Percentiles rank a stretch among this genome's conserved stretches.
phyloP scores from a whole-genome alignment of 2,113 vertebrate species.

The Marcusenius ussheri region DNA sequence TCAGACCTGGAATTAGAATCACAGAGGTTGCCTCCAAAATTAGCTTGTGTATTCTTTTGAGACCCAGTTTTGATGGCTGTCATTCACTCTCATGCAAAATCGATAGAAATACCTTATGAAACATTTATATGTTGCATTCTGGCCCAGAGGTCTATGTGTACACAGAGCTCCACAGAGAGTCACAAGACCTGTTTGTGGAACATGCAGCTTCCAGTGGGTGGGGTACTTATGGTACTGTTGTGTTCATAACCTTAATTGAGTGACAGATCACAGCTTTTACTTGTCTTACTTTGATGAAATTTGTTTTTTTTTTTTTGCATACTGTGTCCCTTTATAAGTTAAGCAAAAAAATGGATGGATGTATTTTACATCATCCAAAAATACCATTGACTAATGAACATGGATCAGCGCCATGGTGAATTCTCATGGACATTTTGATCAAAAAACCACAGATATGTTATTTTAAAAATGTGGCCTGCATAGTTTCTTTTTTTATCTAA shows the following conservation, averaged over 20 bases:
- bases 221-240: background rate
- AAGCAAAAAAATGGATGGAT: background rate
- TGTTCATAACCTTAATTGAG: no score
- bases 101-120: constrained; percentile 28
- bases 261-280: background rate
- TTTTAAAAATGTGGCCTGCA: no score
- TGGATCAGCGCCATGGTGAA: no score
- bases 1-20: background rate
- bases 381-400: no score
- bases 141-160: constrained; percentile 18
- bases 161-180: background rate
- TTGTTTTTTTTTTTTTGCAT: background rate
- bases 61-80: constrained; percentile 9
- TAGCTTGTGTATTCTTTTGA: constrained; percentile 11
- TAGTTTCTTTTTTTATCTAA: no score
- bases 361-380: background rate
- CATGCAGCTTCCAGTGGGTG: background rate
- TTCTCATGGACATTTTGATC: no score
- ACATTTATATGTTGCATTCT: constrained; percentile 32
- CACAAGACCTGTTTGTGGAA: background rate
- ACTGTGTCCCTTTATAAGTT: background rate
- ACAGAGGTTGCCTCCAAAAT: background rate
- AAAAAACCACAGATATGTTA: no score
- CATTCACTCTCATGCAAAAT: constrained; percentile 26
- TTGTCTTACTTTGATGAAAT: background rate